A percentile compares a stretch with the other conserved stretches of the same genome.
These are phyloP conservation scores for Numenius phaeopus DNA, from an alignment of 2,797 vertebrate species.

Conservation along the genomic window DNA sequence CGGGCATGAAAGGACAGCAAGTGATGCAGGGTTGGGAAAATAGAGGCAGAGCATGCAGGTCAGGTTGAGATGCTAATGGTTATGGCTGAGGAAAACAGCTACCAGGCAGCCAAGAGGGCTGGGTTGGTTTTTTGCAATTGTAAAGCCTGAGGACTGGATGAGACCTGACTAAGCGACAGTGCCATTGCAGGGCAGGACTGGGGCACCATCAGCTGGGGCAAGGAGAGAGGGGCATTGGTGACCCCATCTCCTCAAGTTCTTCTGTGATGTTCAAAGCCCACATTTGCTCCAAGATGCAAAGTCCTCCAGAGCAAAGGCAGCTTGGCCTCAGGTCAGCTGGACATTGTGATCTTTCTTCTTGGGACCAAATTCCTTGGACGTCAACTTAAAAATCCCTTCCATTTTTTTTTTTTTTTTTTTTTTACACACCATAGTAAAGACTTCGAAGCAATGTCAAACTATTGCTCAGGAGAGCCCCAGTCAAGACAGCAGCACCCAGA, in stretches of 20 bases:
- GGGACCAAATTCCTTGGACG: neutral
- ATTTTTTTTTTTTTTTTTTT: neutral
- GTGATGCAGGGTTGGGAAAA: neutral
- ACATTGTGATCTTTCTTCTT: neutral
- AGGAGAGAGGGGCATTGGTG: neutral
- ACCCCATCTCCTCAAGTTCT: neutral
- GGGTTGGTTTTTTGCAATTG: neutral
- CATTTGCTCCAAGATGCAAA: neutral
- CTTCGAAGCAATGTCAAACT: neutral
- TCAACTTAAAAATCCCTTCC: neutral
- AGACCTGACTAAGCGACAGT: neutral
- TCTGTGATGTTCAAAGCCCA: neutral
- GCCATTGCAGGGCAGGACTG: neutral
- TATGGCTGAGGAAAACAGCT: neutral
- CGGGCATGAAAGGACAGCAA: neutral
- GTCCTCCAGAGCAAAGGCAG: neutral
- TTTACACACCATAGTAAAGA: neutral
- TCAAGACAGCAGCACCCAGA: neutral
- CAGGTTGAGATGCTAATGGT: neutral
- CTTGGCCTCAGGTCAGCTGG: neutral
- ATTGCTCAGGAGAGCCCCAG: neutral
- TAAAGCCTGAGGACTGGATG: neutral
- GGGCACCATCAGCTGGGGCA: neutral
- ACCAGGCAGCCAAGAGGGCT: neutral
- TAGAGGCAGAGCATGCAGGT: neutral